Percentiles rank a stretch among this genome's conserved stretches.
These are phyloP conservation scores for Melanotaenia maccullochi DNA, from an alignment of 2,797 vertebrate species.

Conservation along the genomic window DNA sequence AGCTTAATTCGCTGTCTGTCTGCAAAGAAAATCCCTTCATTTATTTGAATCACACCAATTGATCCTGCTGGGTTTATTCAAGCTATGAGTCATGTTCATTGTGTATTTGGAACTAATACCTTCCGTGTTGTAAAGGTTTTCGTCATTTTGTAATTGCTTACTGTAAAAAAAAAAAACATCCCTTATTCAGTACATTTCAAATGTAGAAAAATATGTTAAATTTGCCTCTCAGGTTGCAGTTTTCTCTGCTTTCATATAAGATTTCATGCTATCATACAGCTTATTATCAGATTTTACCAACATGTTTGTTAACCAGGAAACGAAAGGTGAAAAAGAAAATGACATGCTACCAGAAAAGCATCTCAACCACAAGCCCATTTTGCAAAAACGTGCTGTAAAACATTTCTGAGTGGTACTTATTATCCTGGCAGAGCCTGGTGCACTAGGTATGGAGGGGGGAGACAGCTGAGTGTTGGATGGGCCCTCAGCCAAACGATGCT, in stretches of 20 bases:
- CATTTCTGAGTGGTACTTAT: conserved; percentile 51
- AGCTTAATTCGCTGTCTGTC: conserved; percentile 70
- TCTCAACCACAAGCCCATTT: conserved; percentile 49
- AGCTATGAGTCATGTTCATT: conserved; percentile 63
- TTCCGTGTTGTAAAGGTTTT: conserved; percentile 59
- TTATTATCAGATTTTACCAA: conserved; percentile 10
- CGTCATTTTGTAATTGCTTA: conserved; percentile 60
- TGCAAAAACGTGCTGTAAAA: conserved; percentile 38
- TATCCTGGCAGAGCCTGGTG: conserved; percentile 45
- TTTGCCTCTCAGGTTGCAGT: background rate
- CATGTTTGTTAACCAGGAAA: conserved; percentile 6
- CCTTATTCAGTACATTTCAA: conserved; percentile 22
- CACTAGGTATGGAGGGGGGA: conserved; percentile 39
- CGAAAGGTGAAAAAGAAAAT: background rate
- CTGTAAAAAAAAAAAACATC: conserved; percentile 58
- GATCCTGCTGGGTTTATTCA: conserved; percentile 67
- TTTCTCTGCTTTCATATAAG: background rate
- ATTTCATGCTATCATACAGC: conserved; percentile 11
- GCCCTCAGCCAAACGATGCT: conserved; percentile 66
- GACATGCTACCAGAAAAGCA: background rate
- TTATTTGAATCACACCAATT: conserved; percentile 68
- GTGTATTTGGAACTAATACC: conserved; percentile 58
- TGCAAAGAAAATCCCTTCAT: conserved; percentile 64
- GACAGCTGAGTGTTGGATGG: conserved; percentile 62
- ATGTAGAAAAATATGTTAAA: conserved; percentile 28